Conservation (phyloP, 1,140 invertebrate genomes). For the Drosophila ironensis region DNA sequence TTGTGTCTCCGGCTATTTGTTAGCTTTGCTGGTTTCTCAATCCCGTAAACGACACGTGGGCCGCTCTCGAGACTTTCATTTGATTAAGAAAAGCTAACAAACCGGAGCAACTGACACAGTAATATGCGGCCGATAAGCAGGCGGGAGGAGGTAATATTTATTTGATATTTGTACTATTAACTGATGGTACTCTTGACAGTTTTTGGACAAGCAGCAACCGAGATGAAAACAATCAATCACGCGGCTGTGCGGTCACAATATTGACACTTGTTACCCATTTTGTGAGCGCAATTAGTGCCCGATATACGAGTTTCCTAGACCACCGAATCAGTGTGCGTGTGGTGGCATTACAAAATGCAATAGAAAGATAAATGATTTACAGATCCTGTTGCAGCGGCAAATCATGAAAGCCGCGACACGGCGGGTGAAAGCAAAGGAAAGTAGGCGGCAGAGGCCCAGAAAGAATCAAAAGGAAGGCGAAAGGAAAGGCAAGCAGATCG, state of each 20-base stretch:
- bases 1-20: slow-evolving; percentile 11
- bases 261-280: slow-evolving; percentile 70
- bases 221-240: slow-evolving; percentile 41
- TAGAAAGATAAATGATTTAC: slow-evolving; percentile 65
- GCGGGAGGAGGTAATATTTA: too few relatives aligned
- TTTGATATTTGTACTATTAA: too few relatives aligned
- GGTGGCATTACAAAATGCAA: slow-evolving; percentile 7
- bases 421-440: slow-evolving; percentile 66
- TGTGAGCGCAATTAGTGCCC: slow-evolving; percentile 68
- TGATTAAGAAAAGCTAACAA: slow-evolving; percentile 12
- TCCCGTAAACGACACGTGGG: slow-evolving; percentile 24
- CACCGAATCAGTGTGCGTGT: slow-evolving; percentile 31
- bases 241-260: slow-evolving; percentile 56
- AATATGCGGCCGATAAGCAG: slow-evolving; percentile 34
- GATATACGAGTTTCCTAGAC: slow-evolving; percentile 50
- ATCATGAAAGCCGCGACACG: slow-evolving; percentile 41
- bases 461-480: slow-evolving; percentile 40
- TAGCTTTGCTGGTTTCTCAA: too few relatives aligned
- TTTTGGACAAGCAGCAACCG: background rate
- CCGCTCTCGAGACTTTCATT: slow-evolving; percentile 25
- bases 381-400: slow-evolving; percentile 59
- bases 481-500: slow-evolving; percentile 41
- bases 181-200: too few relatives aligned
- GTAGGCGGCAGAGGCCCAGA: slow-evolving; percentile 25
- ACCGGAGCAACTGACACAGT: slow-evolving; percentile 5